phyloP scores from a whole-genome alignment of 1,140 invertebrate species.

The Drosophila ambigua region DNA sequence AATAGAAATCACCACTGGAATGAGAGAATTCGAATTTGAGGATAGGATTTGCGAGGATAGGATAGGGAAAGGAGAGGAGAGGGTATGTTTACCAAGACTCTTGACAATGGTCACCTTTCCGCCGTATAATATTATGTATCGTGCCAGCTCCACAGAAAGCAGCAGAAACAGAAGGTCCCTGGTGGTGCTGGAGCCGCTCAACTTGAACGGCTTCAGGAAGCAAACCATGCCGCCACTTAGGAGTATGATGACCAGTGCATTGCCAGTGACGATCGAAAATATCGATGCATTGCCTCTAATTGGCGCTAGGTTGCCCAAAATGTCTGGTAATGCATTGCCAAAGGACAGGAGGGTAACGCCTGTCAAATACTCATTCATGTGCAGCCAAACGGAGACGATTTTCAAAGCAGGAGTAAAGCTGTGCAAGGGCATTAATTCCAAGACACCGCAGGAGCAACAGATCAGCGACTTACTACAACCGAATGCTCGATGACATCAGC shows the following conservation, averaged over 20 bases:
- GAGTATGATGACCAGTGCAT: slow-evolving; percentile 27
- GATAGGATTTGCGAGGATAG: too few relatives aligned
- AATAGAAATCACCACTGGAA: slow-evolving; percentile 22
- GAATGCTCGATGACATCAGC: slow-evolving; percentile 21
- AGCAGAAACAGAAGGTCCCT: slow-evolving; percentile 50
- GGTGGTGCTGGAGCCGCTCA: slow-evolving; percentile 30
- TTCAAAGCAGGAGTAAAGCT: slow-evolving; percentile 49
- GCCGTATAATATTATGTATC: background rate
- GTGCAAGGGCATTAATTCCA: too few relatives aligned
- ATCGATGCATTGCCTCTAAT: background rate
- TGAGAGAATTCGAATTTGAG: background rate
- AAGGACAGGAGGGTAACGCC: slow-evolving; percentile 46
- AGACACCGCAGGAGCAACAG: too few relatives aligned
- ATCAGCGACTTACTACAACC: slow-evolving; percentile 12
- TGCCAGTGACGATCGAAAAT: slow-evolving; percentile 28
- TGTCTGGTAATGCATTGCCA: slow-evolving; percentile 37
- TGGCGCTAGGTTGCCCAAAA: slow-evolving; percentile 48
- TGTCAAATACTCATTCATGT: slow-evolving; percentile 53
- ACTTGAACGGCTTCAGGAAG: slow-evolving; percentile 50
- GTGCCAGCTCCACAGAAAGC: slow-evolving; percentile 16
- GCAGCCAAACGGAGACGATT: slow-evolving; percentile 31
- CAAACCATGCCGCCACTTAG: slow-evolving; percentile 49
- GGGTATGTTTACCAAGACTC: slow-evolving; percentile 6
- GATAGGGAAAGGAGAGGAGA: too few relatives aligned
- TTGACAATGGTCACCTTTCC: background rate